Evolutionary conservation across 2,113 vertebrate species (phyloP).

Genomic region (Alexandromys fortis): DNA sequence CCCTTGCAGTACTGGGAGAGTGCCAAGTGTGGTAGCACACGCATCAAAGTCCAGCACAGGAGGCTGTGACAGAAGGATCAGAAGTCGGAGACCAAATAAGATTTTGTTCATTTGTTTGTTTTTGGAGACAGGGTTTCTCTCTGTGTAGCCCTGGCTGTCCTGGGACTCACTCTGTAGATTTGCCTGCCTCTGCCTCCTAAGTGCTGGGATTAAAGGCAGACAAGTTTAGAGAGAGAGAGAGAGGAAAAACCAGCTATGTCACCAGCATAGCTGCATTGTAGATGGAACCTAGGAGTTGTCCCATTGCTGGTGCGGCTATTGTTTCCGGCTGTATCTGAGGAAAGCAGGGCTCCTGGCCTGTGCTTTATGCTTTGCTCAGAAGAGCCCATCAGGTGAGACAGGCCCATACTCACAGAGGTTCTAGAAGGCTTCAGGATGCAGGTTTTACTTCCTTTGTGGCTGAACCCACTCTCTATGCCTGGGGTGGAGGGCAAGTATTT

Average conservation of each 20-base stretch:
- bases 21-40: neutral
- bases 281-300: too few species aligned
- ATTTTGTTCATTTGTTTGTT: neutral
- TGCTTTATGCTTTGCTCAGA: too few species aligned
- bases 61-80: neutral
- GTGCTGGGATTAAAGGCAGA: neutral
- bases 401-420: neutral
- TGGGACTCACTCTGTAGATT: neutral
- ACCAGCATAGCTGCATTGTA: neutral
- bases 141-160: neutral
- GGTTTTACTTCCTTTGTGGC: neutral
- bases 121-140: neutral
- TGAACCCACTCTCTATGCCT: neutral
- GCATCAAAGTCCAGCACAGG: neutral
- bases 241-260: accelerated
- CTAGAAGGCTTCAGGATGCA: neutral
- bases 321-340: too few species aligned
- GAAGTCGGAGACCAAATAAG: neutral
- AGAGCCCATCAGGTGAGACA: neutral
- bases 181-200: neutral
- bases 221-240: neutral
- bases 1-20: neutral
- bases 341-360: neutral
- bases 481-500: neutral
- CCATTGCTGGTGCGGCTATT: neutral